These are phyloP conservation scores for Amazona ochrocephala DNA, from an alignment of 2,797 vertebrate species.

Conservation along the genomic window DNA sequence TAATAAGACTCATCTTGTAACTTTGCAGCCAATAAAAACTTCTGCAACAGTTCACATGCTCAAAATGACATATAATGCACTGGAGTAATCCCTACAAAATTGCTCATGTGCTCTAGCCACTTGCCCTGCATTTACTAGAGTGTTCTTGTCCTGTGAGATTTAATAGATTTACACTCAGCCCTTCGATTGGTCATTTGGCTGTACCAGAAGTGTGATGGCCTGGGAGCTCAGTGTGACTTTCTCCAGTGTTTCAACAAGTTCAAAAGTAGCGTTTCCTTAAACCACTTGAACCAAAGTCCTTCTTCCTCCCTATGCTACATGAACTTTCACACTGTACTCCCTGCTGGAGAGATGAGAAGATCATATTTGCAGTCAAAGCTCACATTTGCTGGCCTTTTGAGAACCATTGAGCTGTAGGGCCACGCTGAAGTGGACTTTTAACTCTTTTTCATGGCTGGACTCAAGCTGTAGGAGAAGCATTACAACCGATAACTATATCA, in stretches of 20 bases:
- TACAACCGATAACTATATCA: neutral
- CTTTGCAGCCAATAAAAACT: neutral
- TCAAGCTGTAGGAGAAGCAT: neutral
- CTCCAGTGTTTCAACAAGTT: neutral
- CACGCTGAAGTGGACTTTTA: neutral
- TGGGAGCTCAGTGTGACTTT: neutral
- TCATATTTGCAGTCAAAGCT: neutral
- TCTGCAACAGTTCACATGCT: neutral
- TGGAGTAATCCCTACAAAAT: neutral
- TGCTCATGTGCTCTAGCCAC: neutral
- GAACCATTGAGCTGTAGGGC: neutral
- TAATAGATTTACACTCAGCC: neutral
- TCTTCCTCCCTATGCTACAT: neutral
- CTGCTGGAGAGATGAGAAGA: neutral
- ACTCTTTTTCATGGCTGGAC: neutral
- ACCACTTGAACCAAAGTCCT: neutral
- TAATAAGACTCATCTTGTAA: neutral
- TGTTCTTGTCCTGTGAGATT: neutral
- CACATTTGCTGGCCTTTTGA: neutral
- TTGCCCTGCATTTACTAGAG: neutral
- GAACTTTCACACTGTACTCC: neutral
- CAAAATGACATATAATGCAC: neutral
- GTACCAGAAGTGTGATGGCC: neutral
- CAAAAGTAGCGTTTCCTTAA: neutral
- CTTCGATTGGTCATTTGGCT: neutral